Base-by-base conservation (phyloP, 1,140 invertebrate genomes). In the Psilanteris sp. region DNA sequence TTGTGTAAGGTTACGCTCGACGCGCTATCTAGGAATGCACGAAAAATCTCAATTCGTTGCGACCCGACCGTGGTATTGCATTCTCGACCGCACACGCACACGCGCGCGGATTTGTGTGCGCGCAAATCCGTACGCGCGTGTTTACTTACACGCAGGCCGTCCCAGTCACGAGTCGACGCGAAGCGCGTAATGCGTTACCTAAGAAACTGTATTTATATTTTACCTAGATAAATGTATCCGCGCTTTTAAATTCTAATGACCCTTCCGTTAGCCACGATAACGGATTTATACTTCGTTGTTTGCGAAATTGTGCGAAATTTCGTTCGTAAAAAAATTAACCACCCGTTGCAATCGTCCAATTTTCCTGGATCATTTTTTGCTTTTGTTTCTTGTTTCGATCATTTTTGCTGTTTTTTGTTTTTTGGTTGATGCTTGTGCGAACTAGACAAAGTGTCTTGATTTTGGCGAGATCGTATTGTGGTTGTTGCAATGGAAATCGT, bases 31-130 rank as follows among this genome's bases (percentile, higher is more conserved):
- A 46, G 48, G 41, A 48, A 62, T 55, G 48, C 57, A 72, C 55
- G 55, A 72, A 72, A 62, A 72, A 72, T 72, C 68, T 62, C 68
- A 62, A 72, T 72, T 62, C 55, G 68, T 62, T 62, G 55, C 67
- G 55, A 71, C 46, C 31, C 67, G 18, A 50, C 34, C 44, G 16
- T 43, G 13, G 54, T 41, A 43, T 59, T 52, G 36, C 66, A 59
- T 70, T 59, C 54, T 52, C 34, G 46, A 32, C 26, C 41, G 50
- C 48, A 46, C 41, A 52, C 22, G 32, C n/a, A 44, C 39, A n/a
- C 6, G 6, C 24, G 14, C 20, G 13, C 18, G 16, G 22, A 4
- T n/a, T 29, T 13, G 24, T 39, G 36, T 24, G 1, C 39, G 39
- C 46, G 39, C 15, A 14, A 27, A 64, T 52, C 16, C 39, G 37